Base-by-base conservation (phyloP, 2,888 invertebrate species). In the Lobophora halterata region DNA sequence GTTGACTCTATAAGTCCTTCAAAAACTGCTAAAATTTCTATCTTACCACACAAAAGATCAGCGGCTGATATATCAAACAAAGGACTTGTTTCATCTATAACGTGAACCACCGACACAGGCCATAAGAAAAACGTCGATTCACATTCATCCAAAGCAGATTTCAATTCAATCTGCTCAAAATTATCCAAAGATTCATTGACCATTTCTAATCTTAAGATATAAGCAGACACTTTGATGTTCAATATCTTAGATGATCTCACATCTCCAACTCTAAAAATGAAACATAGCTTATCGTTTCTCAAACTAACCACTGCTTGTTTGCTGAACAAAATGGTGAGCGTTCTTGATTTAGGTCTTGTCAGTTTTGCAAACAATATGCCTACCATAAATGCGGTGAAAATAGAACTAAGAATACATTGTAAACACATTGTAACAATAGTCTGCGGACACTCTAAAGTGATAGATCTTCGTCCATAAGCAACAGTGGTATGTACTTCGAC, bases 401-500 rank as follows among this genome's bases (percentile, higher is more conserved):
- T 93, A 1, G 95, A 97, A 9, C 98, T 97, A 36, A 93, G 91
- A 53, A 98, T 97, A 53, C 97, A 97, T 82, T 99, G 98, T 37
- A 97, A 88, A 74, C 97, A 97, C 95, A 98, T 96, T 42, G 97
- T 92, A 57, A 97, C 93, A 32, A 98, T 95, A 1, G 97, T 96
- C 69, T 96, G 94, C 0, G 97, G 96, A 65, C 99, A 99, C 74
- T 97, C 95, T 52, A 97, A 93, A 0, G 97, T 97, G 0, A 96
- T 96, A 31, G 93, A 90, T 36, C 96, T 91, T 31, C 90, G 91
- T 5, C 97, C 97, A 71, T 96, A 97, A 65, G 89, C 98, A 39
- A 98, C 97, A 0, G 97, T 98, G 63, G 97, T 97, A 69, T 98
- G 98, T 0, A 98, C 97, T 88, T 98, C 98, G 46, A 98, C 91